Evolutionary conservation across 1,140 invertebrate species (phyloP).

Genomic region (Camponotus pennsylvanicus): DNA sequence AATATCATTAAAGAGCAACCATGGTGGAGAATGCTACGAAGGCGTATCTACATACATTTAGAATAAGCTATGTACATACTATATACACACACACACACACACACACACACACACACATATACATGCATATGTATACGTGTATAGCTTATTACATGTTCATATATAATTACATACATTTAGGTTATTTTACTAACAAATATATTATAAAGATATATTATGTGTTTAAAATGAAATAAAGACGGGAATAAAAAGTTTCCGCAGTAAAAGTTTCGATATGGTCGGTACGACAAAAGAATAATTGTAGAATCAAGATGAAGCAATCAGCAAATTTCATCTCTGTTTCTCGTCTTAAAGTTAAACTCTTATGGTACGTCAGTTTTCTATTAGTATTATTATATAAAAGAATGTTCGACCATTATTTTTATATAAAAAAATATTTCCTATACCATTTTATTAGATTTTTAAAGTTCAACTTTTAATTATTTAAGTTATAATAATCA

Average conservation of each 20-base stretch:
- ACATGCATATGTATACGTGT: not conserved
- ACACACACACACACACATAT: not conserved
- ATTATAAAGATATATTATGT: constrained; percentile 48
- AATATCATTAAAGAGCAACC: constrained; percentile 48
- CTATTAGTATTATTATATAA: not conserved
- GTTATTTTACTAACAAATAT: constrained; percentile 20
- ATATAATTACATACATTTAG: not conserved
- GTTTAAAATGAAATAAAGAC: constrained; percentile 21
- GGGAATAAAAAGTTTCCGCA: constrained; percentile 6
- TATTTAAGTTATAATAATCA: not conserved
- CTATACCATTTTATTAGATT: not conserved
- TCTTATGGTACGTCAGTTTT: not conserved
- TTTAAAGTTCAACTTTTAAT: not conserved
- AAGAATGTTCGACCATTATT: not conserved
- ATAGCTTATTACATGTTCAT: not conserved
- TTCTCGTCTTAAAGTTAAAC: constrained; percentile 21
- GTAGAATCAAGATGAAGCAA: constrained; percentile 6
- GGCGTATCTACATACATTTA: not conserved
- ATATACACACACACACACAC: not conserved
- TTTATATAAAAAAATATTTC: too few species aligned
- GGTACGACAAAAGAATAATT: constrained; percentile 25
- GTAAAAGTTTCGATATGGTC: constrained; percentile 40
- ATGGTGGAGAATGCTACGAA: not conserved
- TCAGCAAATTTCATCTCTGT: constrained; percentile 33
- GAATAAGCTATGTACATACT: too few species aligned